Evolutionary conservation across 2,113 vertebrate species (phyloP).

Genomic region (Agapornis roseicollis): DNA sequence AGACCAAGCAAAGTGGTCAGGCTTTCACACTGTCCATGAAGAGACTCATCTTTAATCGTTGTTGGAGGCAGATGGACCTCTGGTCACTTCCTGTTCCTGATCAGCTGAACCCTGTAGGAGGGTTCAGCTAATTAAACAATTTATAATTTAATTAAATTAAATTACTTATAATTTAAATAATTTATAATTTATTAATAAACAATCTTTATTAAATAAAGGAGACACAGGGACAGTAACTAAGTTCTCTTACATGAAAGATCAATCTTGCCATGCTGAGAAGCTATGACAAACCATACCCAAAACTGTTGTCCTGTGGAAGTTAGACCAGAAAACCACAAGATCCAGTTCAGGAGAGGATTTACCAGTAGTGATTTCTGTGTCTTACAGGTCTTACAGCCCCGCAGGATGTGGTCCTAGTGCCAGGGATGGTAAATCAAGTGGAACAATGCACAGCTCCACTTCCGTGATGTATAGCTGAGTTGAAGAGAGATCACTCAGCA

Average conservation of each 20-base stretch:
- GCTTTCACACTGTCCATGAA: not conserved
- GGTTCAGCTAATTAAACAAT: too few species aligned
- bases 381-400: not conserved
- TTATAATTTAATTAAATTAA: too few species aligned
- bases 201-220: not conserved
- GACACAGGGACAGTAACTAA: not conserved
- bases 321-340: not conserved
- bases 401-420: not conserved
- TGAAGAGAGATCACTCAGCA: not conserved
- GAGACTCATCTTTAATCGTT: not conserved
- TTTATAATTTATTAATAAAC: too few species aligned
- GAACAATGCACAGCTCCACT: not conserved
- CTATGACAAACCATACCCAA: not conserved
- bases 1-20: not conserved
- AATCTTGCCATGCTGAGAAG: not conserved
- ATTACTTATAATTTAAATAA: too few species aligned
- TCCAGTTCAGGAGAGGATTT: not conserved
- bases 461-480: not conserved
- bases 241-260: not conserved
- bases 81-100: not conserved
- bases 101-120: not conserved
- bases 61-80: not conserved
- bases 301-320: not conserved
- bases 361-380: not conserved
- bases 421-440: not conserved